Evolutionary conservation across 2,113 vertebrate genomes (phyloP).

Genomic region (Oncorhynchus tshawytscha): DNA sequence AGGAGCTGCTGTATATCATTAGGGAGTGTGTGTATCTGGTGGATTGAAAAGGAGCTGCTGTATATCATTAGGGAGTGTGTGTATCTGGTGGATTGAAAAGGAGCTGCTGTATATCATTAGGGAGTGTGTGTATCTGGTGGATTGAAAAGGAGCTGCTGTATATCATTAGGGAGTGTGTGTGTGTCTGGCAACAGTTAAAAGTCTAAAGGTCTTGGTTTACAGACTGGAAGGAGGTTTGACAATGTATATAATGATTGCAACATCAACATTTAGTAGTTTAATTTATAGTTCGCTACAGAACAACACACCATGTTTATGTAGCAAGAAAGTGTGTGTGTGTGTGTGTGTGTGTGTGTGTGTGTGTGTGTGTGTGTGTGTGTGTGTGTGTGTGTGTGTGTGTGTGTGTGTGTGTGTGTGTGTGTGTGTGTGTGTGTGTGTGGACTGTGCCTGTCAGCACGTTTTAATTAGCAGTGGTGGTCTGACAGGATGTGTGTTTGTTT

Average conservation of each 20-base stretch:
- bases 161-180: background rate
- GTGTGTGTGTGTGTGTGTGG: constrained; percentile 25
- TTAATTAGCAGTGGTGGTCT: constrained; percentile 60
- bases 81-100: background rate
- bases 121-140: background rate
- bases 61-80: too few species aligned
- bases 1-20: background rate
- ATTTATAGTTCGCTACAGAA: too few species aligned
- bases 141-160: background rate
- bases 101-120: background rate
- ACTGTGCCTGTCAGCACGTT: constrained; percentile 48
- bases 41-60: too few species aligned
- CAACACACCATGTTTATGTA: too few species aligned
- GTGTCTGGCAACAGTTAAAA: background rate
- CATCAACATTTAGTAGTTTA: too few species aligned
- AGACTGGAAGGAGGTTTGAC: too few species aligned
- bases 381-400: background rate
- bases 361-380: background rate
- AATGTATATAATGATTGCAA: too few species aligned
- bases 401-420: constrained; percentile 17
- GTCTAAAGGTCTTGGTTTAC: too few species aligned
- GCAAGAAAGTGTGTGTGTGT: too few species aligned
- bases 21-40: background rate
- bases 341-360: background rate
- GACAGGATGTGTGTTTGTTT: constrained; percentile 78